These are phyloP conservation scores for Lineus longissimus DNA, from an alignment of 1,140 invertebrate species.

Conservation along the genomic window DNA sequence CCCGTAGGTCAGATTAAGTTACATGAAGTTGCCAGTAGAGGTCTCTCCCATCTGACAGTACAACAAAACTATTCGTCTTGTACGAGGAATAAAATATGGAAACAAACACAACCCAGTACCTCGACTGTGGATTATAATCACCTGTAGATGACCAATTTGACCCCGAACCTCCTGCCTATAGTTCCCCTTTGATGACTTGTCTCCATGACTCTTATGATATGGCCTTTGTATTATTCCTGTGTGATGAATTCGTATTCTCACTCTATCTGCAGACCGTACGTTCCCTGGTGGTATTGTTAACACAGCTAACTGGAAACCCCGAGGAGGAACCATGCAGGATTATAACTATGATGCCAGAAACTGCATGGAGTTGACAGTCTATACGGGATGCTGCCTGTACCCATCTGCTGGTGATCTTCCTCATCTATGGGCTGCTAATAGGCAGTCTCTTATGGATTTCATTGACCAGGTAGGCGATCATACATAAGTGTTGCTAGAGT, in stretches of 20 bases:
- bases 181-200: no score
- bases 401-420: conserved; percentile 77
- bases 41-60: no score
- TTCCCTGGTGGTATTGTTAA: neutral
- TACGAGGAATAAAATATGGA: no score
- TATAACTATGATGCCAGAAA: conserved; percentile 95
- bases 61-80: no score
- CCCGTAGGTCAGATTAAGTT: no score
- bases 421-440: conserved; percentile 90
- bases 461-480: conserved; percentile 69
- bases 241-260: neutral
- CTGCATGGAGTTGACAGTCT: conserved; percentile 93
- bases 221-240: no score
- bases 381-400: conserved; percentile 95
- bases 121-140: neutral
- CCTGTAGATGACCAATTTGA: neutral
- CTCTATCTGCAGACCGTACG: neutral
- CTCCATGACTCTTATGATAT: no score
- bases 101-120: neutral
- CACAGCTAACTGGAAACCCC: neutral
- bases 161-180: no score
- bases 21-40: no score
- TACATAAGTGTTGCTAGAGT: neutral
- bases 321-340: conserved; percentile 85
- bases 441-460: conserved; percentile 72